Percentiles rank a stretch among this genome's conserved stretches.
Conservation (phyloP, 2,888 invertebrate species). For the Ophion obscuratus region DNA sequence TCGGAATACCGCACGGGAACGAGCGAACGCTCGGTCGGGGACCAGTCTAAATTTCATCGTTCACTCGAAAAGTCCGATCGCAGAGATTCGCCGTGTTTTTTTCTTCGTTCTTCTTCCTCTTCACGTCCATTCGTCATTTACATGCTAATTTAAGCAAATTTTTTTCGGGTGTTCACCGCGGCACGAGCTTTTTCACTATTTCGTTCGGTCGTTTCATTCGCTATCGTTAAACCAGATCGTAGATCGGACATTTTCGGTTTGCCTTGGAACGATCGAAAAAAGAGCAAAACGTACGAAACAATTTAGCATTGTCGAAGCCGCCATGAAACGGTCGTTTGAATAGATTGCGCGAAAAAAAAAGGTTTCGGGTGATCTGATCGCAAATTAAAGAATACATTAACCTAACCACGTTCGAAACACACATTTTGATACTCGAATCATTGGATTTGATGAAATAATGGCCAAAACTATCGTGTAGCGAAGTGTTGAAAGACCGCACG, state of each 20-base stretch:
- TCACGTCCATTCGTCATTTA: slow-evolving; percentile 44
- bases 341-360: neutral
- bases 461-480: no score
- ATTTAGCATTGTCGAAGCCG: neutral
- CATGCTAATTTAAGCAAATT: slow-evolving; percentile 67
- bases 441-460: no score
- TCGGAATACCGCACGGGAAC: slow-evolving; percentile 16
- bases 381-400: neutral
- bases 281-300: neutral
- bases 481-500: no score
- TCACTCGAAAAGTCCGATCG: slow-evolving; percentile 57
- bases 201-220: slow-evolving; percentile 24
- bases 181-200: slow-evolving; percentile 58
- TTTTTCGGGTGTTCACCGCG: slow-evolving; percentile 58
- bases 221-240: slow-evolving; percentile 58
- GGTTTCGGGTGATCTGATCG: slow-evolving; percentile 27
- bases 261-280: slow-evolving; percentile 4
- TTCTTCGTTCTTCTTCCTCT: slow-evolving; percentile 35
- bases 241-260: slow-evolving; percentile 59
- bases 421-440: no score
- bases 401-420: no score
- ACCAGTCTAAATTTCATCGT: slow-evolving; percentile 50
- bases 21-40: slow-evolving; percentile 20
- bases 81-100: slow-evolving; percentile 29
- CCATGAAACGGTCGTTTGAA: slow-evolving; percentile 20